Conservation (phyloP, 1,140 invertebrate genomes). For the Zaprionus davidi region DNA sequence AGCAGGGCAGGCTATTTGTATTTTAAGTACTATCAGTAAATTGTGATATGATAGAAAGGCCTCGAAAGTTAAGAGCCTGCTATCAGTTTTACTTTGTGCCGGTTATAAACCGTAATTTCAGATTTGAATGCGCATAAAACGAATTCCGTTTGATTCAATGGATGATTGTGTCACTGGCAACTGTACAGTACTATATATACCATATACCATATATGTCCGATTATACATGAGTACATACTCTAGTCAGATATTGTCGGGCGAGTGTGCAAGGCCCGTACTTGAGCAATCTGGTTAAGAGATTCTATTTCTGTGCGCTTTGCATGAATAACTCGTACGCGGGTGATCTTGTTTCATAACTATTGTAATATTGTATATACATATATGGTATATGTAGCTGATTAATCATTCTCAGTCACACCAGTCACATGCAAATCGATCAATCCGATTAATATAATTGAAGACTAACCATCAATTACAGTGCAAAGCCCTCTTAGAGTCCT, state of each 20-base stretch:
- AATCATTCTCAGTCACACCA: background rate
- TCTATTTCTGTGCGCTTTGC: background rate
- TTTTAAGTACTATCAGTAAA: slow-evolving; percentile 9
- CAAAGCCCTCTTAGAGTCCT: background rate
- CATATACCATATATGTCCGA: background rate
- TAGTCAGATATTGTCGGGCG: background rate
- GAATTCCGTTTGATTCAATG: slow-evolving; percentile 25
- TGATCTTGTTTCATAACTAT: background rate
- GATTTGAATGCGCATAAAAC: slow-evolving; percentile 22
- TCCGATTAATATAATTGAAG: background rate
- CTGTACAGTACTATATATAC: background rate
- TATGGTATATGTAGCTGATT: background rate
- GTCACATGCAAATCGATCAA: background rate
- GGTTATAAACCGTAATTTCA: slow-evolving; percentile 21
- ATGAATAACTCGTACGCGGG: background rate
- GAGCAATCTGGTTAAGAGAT: background rate
- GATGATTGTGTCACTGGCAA: slow-evolving; percentile 23
- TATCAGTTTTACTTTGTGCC: slow-evolving; percentile 12
- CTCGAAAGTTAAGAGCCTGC: slow-evolving; percentile 30
- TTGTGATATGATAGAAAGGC: slow-evolving; percentile 37
- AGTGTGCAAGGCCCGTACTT: background rate
- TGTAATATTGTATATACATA: background rate
- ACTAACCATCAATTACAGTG: background rate
- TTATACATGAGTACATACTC: background rate
- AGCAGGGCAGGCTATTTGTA: background rate